Base-by-base conservation (phyloP, 2,797 vertebrate species). In the Gouania willdenowi region DNA sequence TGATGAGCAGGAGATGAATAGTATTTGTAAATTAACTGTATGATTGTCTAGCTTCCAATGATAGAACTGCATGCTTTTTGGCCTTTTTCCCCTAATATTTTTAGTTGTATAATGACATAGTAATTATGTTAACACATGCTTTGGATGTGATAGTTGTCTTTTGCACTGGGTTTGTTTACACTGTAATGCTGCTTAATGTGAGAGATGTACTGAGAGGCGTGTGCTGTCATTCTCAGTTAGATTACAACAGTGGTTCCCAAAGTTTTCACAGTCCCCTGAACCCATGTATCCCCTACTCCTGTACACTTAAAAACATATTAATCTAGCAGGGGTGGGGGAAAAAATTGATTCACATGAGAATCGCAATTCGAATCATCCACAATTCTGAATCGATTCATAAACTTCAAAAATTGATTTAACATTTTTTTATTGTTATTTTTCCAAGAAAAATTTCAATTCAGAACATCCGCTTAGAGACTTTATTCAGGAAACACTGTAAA, bases 51-150 rank as follows among this genome's bases (percentile, higher is more conserved):
- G 48, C 40, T 69, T 49, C 69, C 71, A 52, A 66, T 49, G 39
- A 54, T 26, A 43, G 27, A 65, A 40, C 45, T 61, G 26, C 22
- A 12, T 73, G 60, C 46, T 51, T 66, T 59, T 54, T 35, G 34
- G 56, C 16, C 16, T 28, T 26, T 66, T 45, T 51, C 56, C 28
- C n/a, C 32, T 52, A 50, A 32, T 55, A 45, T 51, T 35, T 20
- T 33, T 28, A 29, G 40, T 61, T 66, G 24, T 13, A 20, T 62
- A 52, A 63, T 26, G 35, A 66, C 23, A 48, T 48, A 75, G 36
- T 64, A 53, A 58, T 65, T 45, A 33, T 67, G 30, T 46, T 51
- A 49, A 57, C 66, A 66, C 68, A 66, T 79, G 75, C 56, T 58
- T 59, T 53, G 57, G 41, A 43, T 66, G 41, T 46, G 35, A 36